Evolutionary conservation across 2,888 invertebrate species (phyloP).

Genomic region (Noctua fimbriata): DNA sequence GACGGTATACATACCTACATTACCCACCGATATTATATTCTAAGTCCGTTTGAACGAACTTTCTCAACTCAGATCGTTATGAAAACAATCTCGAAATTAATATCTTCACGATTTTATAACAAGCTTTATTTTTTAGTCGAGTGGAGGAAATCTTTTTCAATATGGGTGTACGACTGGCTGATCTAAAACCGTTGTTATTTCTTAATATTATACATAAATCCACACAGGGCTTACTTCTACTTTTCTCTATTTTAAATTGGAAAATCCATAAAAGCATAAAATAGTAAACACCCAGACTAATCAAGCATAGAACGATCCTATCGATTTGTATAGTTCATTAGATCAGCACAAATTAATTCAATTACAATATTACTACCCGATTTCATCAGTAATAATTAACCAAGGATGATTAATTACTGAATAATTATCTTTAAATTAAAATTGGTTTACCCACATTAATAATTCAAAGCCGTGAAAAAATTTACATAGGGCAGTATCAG

Average conservation of each 20-base stretch:
- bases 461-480: constrained; percentile 34
- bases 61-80: neutral
- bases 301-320: neutral
- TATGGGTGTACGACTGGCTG: neutral
- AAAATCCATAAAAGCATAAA: neutral
- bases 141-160: neutral
- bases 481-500: constrained; percentile 5
- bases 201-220: neutral
- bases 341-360: neutral
- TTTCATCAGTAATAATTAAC: constrained; percentile 1
- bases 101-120: neutral
- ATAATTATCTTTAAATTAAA: constrained; percentile 30
- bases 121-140: neutral
- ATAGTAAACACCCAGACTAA: neutral
- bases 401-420: constrained; percentile 22
- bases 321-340: neutral
- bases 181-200: neutral
- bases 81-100: neutral
- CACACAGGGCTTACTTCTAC: neutral
- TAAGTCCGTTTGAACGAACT: neutral
- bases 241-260: neutral
- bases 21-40: neutral
- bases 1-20: too few relatives aligned
- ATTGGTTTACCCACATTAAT: constrained; percentile 27
- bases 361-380: constrained; percentile 1